Conservation (phyloP, 2,797 vertebrate genomes). For the Eutrigla gurnardus region DNA sequence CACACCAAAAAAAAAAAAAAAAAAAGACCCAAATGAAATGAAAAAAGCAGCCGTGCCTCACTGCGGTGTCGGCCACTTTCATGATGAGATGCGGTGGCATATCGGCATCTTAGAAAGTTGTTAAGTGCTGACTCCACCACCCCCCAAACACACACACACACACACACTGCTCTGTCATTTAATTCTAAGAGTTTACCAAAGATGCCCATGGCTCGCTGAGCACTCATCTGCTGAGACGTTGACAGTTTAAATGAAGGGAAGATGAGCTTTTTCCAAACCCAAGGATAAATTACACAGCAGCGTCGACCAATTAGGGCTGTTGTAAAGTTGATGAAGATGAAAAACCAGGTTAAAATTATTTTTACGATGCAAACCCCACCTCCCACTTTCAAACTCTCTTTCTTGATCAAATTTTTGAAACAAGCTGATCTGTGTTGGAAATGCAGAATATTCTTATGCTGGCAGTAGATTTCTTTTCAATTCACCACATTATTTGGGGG, state of each 20-base stretch:
- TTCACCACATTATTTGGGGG: background rate
- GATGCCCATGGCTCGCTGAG: slow-evolving; percentile 56
- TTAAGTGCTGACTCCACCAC: slow-evolving; percentile 71
- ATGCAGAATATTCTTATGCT: background rate
- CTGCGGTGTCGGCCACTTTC: slow-evolving; percentile 66
- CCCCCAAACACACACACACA: background rate
- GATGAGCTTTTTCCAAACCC: slow-evolving; percentile 42
- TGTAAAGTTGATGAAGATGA: background rate
- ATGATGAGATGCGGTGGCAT: slow-evolving; percentile 61
- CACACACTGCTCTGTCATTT: slow-evolving; percentile 75
- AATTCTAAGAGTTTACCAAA: slow-evolving; percentile 62
- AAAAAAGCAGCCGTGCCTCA: slow-evolving; percentile 54
- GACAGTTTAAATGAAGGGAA: slow-evolving; percentile 48
- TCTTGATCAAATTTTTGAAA: background rate
- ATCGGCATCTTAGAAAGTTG: slow-evolving; percentile 66
- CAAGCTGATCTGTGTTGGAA: background rate
- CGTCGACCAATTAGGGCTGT: background rate
- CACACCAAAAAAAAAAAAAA: slow-evolving; percentile 40
- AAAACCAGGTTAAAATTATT: background rate
- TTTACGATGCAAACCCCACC: background rate
- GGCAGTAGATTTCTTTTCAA: background rate
- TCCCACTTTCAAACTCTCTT: background rate
- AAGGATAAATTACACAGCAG: slow-evolving; percentile 24
- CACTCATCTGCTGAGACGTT: slow-evolving; percentile 52
- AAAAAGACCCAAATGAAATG: slow-evolving; percentile 41